Evolutionary conservation across 2,113 vertebrate genomes (phyloP).

Genomic region (Syngnathoides biaculeatus): DNA sequence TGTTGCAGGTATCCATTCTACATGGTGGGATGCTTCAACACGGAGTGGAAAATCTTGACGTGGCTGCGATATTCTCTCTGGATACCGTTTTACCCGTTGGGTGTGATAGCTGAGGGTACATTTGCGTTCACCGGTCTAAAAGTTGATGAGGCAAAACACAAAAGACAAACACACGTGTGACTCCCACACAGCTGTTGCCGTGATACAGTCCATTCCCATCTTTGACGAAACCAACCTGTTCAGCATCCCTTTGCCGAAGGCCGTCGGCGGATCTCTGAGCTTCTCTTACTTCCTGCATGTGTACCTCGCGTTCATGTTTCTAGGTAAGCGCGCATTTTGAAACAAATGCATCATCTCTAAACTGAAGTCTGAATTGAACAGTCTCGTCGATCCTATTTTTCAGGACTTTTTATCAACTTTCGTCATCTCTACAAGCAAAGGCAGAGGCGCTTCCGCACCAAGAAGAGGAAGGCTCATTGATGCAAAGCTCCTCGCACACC

Average conservation of each 20-base stretch:
- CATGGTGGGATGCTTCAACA: constrained; percentile 86
- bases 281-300: constrained; percentile 85
- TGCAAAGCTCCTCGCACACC: constrained; percentile 6
- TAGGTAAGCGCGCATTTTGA: constrained; percentile 77
- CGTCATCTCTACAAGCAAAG: constrained; percentile 91
- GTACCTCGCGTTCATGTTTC: constrained; percentile 82
- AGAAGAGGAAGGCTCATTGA: constrained; percentile 87
- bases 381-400: neutral
- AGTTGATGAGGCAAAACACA: neutral
- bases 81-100: constrained; percentile 91
- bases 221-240: constrained; percentile 85
- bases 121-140: neutral
- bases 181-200: constrained; percentile 75
- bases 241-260: constrained; percentile 83
- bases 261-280: constrained; percentile 77
- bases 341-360: neutral
- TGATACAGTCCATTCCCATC: constrained; percentile 87
- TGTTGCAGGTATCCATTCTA: constrained; percentile 89
- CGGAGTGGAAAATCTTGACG: constrained; percentile 90
- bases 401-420: constrained; percentile 85
- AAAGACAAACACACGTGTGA: neutral
- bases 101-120: constrained; percentile 88
- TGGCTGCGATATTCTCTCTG: constrained; percentile 92
- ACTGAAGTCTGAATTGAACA: neutral
- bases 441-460: constrained; percentile 79